Base-by-base conservation (phyloP, 2,888 invertebrate species). In the Mycalesis mineus region DNA sequence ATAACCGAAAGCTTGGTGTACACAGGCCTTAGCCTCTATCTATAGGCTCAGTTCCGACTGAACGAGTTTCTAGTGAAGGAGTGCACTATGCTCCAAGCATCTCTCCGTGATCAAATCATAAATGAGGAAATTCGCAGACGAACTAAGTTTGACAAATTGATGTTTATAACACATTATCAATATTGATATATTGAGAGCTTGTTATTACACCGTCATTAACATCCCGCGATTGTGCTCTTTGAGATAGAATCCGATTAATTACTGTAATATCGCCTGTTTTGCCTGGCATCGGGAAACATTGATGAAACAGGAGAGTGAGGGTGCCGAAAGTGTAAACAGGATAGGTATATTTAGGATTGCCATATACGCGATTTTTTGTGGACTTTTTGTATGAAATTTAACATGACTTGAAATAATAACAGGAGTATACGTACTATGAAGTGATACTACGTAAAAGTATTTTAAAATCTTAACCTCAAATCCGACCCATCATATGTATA, bases 171-270 rank as follows among this genome's bases (percentile, higher is more conserved):
- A 11, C 4, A 11, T 36, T 36, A 4, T 11, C 36, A 4, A 36
- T 33, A 39, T 15, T 15, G 28, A 52, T 14, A 52, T 36, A 37
- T 28, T 13, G 33, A 28, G n/a, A n/a, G 1, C 36, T 8, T 48
- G 28, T 36, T 48, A 17, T 36, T 3, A 33, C 28, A 22, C 47
- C 48, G 36, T 49, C 39, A 41, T 53, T 53, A 42, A 33, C 56
- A 58, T 39, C 41, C 29, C 33, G 42, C 48, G 41, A 31, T 45
- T 31, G 45, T 45, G 45, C 47, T 48, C 53, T 41, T 55, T 45
- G 29, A 51, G 45, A 49, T 58, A 54, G 36, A 57, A 55, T 55
- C 52, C 59, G 56, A 62, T 62, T 64, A 62, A 64, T 59, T 63
- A 63, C 49, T 40, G 48, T 56, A 60, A 60, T 56, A 57, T 48